Conservation (phyloP, 2,113 vertebrate genomes). For the Himantopus leucocephalus region DNA sequence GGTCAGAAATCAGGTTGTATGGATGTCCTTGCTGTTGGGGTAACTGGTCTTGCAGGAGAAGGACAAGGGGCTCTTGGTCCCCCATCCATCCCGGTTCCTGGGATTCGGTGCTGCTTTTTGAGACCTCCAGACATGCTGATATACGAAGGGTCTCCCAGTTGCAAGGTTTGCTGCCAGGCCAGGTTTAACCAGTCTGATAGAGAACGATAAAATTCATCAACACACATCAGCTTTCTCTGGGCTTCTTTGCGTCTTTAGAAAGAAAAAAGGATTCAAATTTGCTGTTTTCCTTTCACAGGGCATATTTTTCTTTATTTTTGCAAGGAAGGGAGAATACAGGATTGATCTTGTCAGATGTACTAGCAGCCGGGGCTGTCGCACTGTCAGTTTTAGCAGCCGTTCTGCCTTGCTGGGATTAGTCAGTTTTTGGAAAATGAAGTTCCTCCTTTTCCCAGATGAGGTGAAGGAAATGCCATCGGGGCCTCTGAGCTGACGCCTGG, state of each 20-base stretch:
- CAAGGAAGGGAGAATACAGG: not conserved
- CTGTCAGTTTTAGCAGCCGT: not conserved
- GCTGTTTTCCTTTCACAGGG: not conserved
- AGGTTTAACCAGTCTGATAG: not conserved
- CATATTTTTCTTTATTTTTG: not conserved
- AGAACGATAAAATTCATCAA: rapidly evolving
- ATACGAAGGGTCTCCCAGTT: not conserved
- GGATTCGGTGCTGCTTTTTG: not conserved
- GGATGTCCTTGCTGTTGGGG: rapidly evolving
- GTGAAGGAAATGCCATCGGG: rapidly evolving
- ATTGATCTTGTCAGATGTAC: not conserved
- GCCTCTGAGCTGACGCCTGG: not conserved
- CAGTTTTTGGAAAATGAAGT: not conserved
- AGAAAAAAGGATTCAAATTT: not conserved
- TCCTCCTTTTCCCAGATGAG: not conserved
- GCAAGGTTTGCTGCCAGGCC: not conserved
- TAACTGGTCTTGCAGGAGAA: not conserved
- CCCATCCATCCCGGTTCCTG: not conserved
- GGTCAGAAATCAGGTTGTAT: not conserved
- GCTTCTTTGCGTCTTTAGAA: not conserved
- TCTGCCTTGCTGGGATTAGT: not conserved
- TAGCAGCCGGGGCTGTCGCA: not conserved
- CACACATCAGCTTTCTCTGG: not conserved
- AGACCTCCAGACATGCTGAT: not conserved
- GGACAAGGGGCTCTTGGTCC: not conserved